A percentile compares a stretch with the other conserved stretches of the same genome.
phyloP scores from a whole-genome alignment of 2,797 vertebrate genomes.

The Phoxinus dragarum region DNA sequence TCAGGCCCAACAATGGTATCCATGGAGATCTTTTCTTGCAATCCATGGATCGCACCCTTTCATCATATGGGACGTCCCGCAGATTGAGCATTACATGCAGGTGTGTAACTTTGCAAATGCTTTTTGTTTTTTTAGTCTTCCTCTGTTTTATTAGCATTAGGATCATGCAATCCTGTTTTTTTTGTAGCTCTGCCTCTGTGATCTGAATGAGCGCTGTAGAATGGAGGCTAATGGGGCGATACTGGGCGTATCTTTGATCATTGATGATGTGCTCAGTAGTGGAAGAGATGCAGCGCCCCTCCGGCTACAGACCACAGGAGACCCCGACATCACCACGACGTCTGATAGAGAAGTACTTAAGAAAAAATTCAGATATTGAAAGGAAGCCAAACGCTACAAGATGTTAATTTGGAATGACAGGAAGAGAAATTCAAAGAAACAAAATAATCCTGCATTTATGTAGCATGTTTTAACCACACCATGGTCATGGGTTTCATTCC shows the following conservation, averaged over 20 bases:
- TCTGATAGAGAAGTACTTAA: conserved; percentile 60
- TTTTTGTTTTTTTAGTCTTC: neutral
- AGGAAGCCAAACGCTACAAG: neutral
- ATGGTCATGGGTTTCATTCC: neutral
- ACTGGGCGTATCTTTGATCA: conserved; percentile 71
- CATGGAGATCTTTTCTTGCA: conserved; percentile 80
- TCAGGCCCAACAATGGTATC: conserved; percentile 74
- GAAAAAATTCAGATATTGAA: neutral
- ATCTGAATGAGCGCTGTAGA: conserved; percentile 69
- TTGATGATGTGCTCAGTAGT: conserved; percentile 76
- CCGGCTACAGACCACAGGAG: conserved; percentile 59
- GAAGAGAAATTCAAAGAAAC: neutral
- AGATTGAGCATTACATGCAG: conserved; percentile 80
- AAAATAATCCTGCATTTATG: neutral
- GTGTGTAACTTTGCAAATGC: conserved; percentile 57
- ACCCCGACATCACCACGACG: conserved; percentile 42
- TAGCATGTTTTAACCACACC: neutral
- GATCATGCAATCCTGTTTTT: conserved; percentile 3
- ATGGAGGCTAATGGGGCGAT: conserved; percentile 74
- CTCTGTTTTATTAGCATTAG: neutral
- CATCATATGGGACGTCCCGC: conserved; percentile 69
- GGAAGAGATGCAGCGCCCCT: conserved; percentile 58
- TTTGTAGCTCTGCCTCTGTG: conserved; percentile 78
- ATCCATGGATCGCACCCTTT: conserved; percentile 75
- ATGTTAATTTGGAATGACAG: neutral